A percentile compares a stretch with the other conserved stretches of the same genome.
phyloP scores from a whole-genome alignment of 2,888 invertebrate species.

The Leptinotarsa haldemani region DNA sequence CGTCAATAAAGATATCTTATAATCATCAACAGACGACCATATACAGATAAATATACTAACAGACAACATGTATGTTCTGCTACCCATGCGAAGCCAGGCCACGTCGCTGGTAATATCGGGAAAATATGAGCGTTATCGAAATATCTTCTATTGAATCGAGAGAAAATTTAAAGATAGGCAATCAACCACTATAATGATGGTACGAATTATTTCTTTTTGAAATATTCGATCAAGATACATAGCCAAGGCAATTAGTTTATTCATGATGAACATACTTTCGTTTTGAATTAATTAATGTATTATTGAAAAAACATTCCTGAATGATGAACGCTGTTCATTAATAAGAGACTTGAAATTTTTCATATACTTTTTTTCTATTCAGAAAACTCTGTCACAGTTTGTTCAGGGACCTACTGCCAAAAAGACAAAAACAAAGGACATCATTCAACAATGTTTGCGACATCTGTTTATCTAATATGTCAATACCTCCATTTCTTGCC shows the following conservation, averaged over 20 bases:
- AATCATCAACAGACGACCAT: no score
- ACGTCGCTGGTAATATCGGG: neutral
- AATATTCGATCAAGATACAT: slow-evolving; percentile 10
- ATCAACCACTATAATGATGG: neutral
- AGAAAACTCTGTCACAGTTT: no score
- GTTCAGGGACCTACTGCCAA: no score
- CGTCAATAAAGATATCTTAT: no score
- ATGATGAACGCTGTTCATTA: neutral
- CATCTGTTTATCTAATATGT: no score
- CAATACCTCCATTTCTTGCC: no score
- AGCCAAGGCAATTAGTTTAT: neutral
- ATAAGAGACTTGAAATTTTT: no score
- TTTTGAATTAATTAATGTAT: neutral
- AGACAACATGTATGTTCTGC: no score
- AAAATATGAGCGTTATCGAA: neutral
- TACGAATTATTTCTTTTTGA: neutral
- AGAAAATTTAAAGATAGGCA: neutral
- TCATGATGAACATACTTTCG: slow-evolving; percentile 1
- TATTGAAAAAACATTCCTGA: neutral
- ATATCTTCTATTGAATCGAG: neutral
- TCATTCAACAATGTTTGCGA: no score
- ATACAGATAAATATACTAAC: no score
- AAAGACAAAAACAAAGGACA: no score
- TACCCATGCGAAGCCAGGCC: neutral
- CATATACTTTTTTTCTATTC: no score